Evolutionary conservation across 2,113 vertebrate species (phyloP), one percentile per base, ranked within the genome.

Genomic region (Hippocampus barbouri): DNA sequence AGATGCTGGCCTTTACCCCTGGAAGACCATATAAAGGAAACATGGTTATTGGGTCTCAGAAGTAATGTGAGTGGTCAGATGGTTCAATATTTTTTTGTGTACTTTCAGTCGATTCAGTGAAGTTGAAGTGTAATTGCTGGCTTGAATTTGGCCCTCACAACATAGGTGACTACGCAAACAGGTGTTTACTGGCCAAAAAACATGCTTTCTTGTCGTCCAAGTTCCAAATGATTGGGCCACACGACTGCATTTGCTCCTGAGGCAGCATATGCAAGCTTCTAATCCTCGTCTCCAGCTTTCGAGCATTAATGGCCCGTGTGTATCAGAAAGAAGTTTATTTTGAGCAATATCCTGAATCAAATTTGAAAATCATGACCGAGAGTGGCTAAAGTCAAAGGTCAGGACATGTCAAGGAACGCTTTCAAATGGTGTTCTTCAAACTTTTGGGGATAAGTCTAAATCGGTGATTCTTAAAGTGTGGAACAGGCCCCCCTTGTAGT

Each of bases 1-100:
- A 93, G 91, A 89, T 62, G 69, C 60, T 89, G 86, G 77, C 86
- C 87, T 91, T 91, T 86, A 81, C 80, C 81, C 34, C 66, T 57
- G 76, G 70, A 81, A 45, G 66, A 76, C 71, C 85, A 83, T 84
- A 82, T 84, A 75, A 30, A 84, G 81, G 80, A 76, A 45, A 76
- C 81, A 60, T 70, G 57, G 85, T 73, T 79, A 47, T 66, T 38
- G 21, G 57, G 57, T 77, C 62, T 77, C 62, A 11, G 16, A 11
- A 11, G 47, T 25, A 51, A 67, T 51, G 47, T 30, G 40, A 14
- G 62, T 6, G 5, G 40, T 65, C 21, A 15, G 4, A 14, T 15
- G 62, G 21, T 3, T 14, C 21, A 43, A 43, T 43, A 45, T 65
- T 65, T 65, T 45, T 5, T 63, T 8, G 62, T 40, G 38, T 23